Conservation (phyloP, 2,797 vertebrate species). For the Xiphophorus birchmanni region DNA sequence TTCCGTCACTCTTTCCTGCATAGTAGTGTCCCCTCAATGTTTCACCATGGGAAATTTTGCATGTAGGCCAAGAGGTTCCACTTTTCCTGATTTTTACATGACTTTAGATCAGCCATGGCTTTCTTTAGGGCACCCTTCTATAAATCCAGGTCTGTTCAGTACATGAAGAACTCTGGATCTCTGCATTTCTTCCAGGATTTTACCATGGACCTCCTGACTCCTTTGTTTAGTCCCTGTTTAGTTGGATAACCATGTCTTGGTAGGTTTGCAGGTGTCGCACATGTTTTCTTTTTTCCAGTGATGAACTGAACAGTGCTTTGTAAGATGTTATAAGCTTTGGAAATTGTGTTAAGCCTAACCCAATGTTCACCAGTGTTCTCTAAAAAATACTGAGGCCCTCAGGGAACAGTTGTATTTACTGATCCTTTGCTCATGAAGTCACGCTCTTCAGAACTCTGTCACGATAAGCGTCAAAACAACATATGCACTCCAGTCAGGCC, state of each 20-base stretch:
- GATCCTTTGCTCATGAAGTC: too few relatives aligned
- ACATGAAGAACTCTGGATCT: not conserved
- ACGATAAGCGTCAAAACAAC: too few relatives aligned
- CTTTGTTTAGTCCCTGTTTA: not conserved
- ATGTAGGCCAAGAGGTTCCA: not conserved
- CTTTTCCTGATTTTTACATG: not conserved
- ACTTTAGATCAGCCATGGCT: not conserved
- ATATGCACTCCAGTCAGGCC: too few relatives aligned
- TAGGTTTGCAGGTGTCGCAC: not conserved
- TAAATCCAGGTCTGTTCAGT: not conserved
- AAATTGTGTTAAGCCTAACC: not conserved
- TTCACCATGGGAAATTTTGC: not conserved
- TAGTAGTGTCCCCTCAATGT: not conserved
- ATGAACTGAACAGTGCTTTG: not conserved
- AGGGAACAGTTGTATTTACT: not conserved
- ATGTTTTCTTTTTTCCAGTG: not conserved
- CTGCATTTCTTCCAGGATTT: not conserved
- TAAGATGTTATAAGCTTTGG: not conserved
- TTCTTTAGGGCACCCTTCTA: not conserved
- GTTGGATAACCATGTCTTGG: not conserved
- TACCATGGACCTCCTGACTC: not conserved
- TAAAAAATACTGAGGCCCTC: not conserved
- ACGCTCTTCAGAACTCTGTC: too few relatives aligned
- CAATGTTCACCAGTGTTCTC: too few relatives aligned
- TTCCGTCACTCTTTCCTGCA: not conserved